Evolutionary conservation across 2,888 invertebrate species (phyloP), one percentile per base, ranked within the genome.

Genomic region (Acleris holmiana): DNA sequence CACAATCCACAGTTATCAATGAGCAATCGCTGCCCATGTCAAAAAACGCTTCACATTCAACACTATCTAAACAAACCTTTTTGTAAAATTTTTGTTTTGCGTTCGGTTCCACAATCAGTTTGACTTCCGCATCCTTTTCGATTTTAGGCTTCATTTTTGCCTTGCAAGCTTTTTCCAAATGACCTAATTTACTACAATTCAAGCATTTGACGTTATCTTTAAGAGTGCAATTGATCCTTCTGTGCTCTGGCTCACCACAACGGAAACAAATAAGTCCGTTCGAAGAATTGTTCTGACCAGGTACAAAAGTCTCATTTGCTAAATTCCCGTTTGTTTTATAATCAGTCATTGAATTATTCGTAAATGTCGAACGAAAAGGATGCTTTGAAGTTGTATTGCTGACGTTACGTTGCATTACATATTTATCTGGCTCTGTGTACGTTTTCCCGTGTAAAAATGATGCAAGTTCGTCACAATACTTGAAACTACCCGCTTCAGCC

Each of bases 211-310:
- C 53, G 4, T 13, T 35, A 40, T 53, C 53, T 6, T 53, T 17
- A 53, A 51, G 17, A 25, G 51, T 29, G 8, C 51, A 51, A n/a
- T 6, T 51, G 51, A 17, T 25, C 17, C 51, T 25, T 51, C 17
- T 51, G 13, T 51, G 51, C 51, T 35, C 51, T 5, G 29, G n/a
- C 7, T 29, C 51, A 15, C 51, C 51, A 25, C 51, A 51, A 3
- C 51, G 51, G 17, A 35, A 46, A 7, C 44, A 46, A 46, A 46
- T 17, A 6, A 46, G 40, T 2, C 40, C 5, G 40, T 10, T 40
- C 29, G 29, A 29, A 6, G 29, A 6, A 15, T 41, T 41, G 13
- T 41, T 41, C 3, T 41, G 10, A 15, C n/a, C 44, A 5, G n/a
- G 44, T 4, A 13, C 44, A 46, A 3, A 40, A 40, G 40, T 40